A percentile compares a stretch with the other conserved stretches of the same genome.
These are phyloP conservation scores for Rhyacophila brunnea DNA, from an alignment of 1,140 invertebrate species.

Conservation along the genomic window DNA sequence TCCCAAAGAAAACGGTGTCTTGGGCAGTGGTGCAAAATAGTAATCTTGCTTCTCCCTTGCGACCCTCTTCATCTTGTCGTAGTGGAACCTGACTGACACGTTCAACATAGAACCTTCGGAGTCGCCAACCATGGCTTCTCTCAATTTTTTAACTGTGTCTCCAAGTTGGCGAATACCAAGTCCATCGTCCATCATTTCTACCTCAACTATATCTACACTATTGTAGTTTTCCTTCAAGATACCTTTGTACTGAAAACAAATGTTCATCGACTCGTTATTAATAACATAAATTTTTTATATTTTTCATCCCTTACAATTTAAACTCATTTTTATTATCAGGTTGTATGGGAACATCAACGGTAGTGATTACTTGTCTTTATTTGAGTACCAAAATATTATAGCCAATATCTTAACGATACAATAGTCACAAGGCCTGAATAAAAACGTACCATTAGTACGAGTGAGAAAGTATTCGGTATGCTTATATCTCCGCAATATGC, in stretches of 20 bases:
- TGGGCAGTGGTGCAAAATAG: conserved; percentile 75
- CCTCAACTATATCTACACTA: conserved; percentile 92
- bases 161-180: conserved; percentile 52
- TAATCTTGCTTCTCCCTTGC: conserved; percentile 79
- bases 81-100: conserved; percentile 74
- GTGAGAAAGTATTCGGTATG: too few species aligned
- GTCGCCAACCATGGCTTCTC: conserved; percentile 73
- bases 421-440: too few species aligned
- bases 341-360: too few species aligned
- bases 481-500: too few species aligned
- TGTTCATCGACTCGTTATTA: too few species aligned
- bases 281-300: too few species aligned
- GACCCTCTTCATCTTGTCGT: conserved; percentile 80
- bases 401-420: too few species aligned
- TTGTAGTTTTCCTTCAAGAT: conserved; percentile 90
- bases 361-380: too few species aligned
- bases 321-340: too few species aligned
- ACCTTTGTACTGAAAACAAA: conserved; percentile 60
- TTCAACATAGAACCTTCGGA: conserved; percentile 62
- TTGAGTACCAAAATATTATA: too few species aligned
- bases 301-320: too few species aligned
- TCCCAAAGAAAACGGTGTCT: conserved; percentile 85
- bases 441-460: too few species aligned
- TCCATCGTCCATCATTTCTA: conserved; percentile 82
- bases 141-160: conserved; percentile 56